These are phyloP conservation scores for Potorous gilbertii DNA, from an alignment of 2,797 vertebrate species.

Conservation along the genomic window DNA sequence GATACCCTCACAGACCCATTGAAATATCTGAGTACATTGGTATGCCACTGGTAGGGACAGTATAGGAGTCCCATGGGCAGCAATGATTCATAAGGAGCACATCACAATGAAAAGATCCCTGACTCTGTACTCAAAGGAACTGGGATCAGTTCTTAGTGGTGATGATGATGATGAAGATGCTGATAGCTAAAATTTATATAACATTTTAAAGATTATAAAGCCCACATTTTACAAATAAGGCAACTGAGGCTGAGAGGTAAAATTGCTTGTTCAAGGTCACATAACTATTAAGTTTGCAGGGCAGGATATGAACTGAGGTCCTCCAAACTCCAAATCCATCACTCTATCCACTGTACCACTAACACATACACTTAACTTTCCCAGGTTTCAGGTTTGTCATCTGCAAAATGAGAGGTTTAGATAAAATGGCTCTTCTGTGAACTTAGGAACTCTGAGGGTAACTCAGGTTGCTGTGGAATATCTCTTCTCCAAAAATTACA, in stretches of 20 bases:
- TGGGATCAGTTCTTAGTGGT: not conserved
- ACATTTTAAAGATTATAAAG: not conserved
- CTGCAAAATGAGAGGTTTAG: not conserved
- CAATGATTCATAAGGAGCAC: not conserved
- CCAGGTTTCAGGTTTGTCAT: not conserved
- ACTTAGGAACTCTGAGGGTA: not conserved
- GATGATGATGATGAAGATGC: no score
- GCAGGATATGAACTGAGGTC: not conserved
- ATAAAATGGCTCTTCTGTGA: not conserved
- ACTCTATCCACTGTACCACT: not conserved
- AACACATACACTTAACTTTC: not conserved
- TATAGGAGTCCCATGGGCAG: not conserved
- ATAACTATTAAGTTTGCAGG: not conserved
- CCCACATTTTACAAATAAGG: not conserved
- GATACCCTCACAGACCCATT: not conserved
- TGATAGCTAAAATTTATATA: not conserved
- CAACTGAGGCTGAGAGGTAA: not conserved
- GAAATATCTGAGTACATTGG: not conserved
- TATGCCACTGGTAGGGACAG: not conserved
- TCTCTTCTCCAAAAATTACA: not conserved
- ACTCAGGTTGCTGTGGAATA: not conserved
- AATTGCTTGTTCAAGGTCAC: not conserved
- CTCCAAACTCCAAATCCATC: not conserved
- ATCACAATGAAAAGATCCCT: not conserved
- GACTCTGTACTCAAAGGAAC: not conserved